Percentiles rank a stretch among this genome's conserved stretches.
Conservation (phyloP, 1,140 invertebrate genomes). For the Gerris buenoi region DNA sequence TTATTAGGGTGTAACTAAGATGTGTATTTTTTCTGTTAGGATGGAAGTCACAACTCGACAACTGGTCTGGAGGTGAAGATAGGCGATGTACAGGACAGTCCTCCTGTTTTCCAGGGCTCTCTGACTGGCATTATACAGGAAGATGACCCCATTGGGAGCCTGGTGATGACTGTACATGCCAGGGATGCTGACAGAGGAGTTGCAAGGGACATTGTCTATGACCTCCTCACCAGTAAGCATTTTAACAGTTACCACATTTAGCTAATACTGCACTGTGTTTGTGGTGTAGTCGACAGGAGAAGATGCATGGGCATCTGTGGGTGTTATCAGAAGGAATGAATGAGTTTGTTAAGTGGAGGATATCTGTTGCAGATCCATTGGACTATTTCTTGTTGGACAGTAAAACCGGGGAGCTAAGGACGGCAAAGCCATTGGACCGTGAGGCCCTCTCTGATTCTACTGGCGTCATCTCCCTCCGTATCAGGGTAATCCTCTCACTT, state of each 20-base stretch:
- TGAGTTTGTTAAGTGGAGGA: too few relatives aligned
- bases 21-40: conserved; percentile 37
- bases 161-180: conserved; percentile 62
- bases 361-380: conserved; percentile 63
- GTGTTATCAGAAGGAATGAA: too few relatives aligned
- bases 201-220: conserved; percentile 59
- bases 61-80: conserved; percentile 60
- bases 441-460: conserved; percentile 62
- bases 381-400: conserved; percentile 71
- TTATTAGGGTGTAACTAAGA: too few relatives aligned
- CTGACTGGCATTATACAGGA: conserved; percentile 65
- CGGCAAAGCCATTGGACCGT: conserved; percentile 66
- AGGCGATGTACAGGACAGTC: conserved; percentile 64
- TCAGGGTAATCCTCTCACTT: conserved; percentile 45
- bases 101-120: conserved; percentile 64
- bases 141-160: conserved; percentile 66
- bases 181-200: conserved; percentile 65
- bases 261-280: too few relatives aligned
- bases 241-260: too few relatives aligned
- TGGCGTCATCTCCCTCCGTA: conserved; percentile 55
- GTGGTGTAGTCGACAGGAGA: too few relatives aligned
- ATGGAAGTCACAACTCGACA: conserved; percentile 55
- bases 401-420: conserved; percentile 59
- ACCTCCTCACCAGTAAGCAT: conserved; percentile 63
- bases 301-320: too few relatives aligned